Percentiles rank a stretch among this genome's conserved stretches.
Evolutionary conservation across 2,888 invertebrate genomes (phyloP).

Genomic region (Odontothrips loti): DNA sequence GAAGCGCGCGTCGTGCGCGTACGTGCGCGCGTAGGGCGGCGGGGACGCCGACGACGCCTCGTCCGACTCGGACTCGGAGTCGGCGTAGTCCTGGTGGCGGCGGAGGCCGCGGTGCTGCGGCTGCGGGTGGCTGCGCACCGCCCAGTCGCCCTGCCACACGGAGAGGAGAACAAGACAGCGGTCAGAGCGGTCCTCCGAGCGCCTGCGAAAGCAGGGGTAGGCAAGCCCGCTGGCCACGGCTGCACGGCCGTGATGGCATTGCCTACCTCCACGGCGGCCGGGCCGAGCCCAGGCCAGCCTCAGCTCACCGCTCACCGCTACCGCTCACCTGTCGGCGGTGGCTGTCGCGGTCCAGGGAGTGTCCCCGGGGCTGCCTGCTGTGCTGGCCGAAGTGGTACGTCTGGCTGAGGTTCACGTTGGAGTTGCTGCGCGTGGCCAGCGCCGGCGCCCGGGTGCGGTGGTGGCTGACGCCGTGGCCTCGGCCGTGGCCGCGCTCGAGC

Average conservation of each 20-base stretch:
- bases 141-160: conserved; percentile 28
- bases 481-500: conserved; percentile 47
- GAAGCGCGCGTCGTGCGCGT: conserved; percentile 38
- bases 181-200: background rate
- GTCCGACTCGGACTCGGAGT: conserved; percentile 29
- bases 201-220: no score
- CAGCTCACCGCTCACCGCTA: no score
- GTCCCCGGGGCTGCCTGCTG: background rate
- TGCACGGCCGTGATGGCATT: no score
- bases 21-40: conserved; percentile 30
- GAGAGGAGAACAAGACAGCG: background rate
- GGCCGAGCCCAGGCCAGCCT: background rate
- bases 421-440: conserved; percentile 28
- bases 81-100: conserved; percentile 12
- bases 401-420: conserved; percentile 41
- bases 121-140: background rate
- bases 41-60: conserved; percentile 31
- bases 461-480: conserved; percentile 23
- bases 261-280: background rate
- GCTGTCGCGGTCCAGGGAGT: conserved; percentile 3
- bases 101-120: background rate
- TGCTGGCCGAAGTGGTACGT: conserved; percentile 37
- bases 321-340: background rate
- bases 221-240: no score
- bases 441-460: conserved; percentile 4